A percentile compares a stretch with the other conserved stretches of the same genome.
Evolutionary conservation across 1,140 invertebrate species (phyloP).

Genomic region (Drosophila pectinifera): DNA sequence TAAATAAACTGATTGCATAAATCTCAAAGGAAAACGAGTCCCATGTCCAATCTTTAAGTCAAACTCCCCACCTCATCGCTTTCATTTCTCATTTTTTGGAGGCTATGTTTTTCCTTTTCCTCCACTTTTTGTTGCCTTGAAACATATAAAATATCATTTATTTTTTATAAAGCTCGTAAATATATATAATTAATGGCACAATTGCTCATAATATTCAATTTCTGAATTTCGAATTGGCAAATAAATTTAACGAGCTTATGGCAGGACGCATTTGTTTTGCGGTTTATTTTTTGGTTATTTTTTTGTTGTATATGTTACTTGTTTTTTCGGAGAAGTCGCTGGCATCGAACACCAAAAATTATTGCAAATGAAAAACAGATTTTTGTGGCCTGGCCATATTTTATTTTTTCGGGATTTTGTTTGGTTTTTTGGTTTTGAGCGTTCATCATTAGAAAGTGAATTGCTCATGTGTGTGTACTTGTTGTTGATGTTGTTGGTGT

Average conservation of each 20-base stretch:
- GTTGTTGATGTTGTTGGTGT: slow-evolving; percentile 1
- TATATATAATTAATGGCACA: slow-evolving; percentile 35
- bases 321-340: slow-evolving; percentile 11
- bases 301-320: slow-evolving; percentile 1
- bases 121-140: background rate
- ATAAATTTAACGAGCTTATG: slow-evolving; percentile 48
- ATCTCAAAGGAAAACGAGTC: background rate
- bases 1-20: background rate
- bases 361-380: slow-evolving; percentile 49
- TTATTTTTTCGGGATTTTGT: slow-evolving; percentile 38
- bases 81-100: slow-evolving; percentile 15
- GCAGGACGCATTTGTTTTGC: slow-evolving; percentile 28
- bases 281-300: slow-evolving; percentile 8
- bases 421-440: slow-evolving; percentile 17
- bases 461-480: slow-evolving; percentile 23
- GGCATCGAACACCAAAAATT: slow-evolving; percentile 39
- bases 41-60: background rate
- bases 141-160: slow-evolving; percentile 22
- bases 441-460: slow-evolving; percentile 61
- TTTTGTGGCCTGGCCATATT: slow-evolving; percentile 34
- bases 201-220: slow-evolving; percentile 53
- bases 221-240: slow-evolving; percentile 41
- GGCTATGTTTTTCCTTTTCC: background rate
- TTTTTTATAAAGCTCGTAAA: slow-evolving; percentile 24
- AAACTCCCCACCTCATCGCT: slow-evolving; percentile 2